Conservation (phyloP, 2,797 vertebrate genomes). For the Yasuhikotakia modesta region DNA sequence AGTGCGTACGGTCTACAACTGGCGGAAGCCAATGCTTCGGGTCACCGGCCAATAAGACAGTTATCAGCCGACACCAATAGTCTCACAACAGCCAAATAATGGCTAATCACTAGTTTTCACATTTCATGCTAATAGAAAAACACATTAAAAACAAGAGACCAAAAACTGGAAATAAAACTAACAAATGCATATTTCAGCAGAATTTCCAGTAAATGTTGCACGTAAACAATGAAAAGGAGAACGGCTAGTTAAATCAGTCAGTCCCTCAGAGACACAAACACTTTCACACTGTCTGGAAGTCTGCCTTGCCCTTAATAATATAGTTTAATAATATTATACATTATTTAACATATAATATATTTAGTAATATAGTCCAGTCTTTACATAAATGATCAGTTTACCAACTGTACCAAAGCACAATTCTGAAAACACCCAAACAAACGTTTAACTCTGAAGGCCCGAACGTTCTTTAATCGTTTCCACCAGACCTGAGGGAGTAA, state of each 20-base stretch:
- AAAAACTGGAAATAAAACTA: background rate
- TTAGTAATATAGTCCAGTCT: too few species aligned
- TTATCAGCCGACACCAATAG: background rate
- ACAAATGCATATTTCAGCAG: too few species aligned
- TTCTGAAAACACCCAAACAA: background rate
- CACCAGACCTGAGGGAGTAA: slow-evolving; percentile 14
- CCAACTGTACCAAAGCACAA: background rate
- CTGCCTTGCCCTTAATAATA: slow-evolving; percentile 1
- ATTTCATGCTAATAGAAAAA: background rate
- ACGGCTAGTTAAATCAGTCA: slow-evolving; percentile 38
- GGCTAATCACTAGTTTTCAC: background rate
- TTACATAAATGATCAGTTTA: background rate
- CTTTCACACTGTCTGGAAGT: slow-evolving; percentile 16
- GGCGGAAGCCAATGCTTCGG: too few species aligned
- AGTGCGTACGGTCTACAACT: background rate
- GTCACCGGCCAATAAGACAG: background rate
- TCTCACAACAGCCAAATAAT: background rate
- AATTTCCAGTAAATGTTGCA: too few species aligned
- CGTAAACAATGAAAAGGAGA: background rate
- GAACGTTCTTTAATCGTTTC: slow-evolving; percentile 14
- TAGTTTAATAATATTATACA: background rate
- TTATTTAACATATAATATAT: background rate
- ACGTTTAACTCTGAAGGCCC: slow-evolving; percentile 11
- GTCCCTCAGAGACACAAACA: slow-evolving; percentile 31
- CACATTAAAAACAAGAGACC: background rate